Base-by-base conservation (phyloP, 2,888 invertebrate species). In the Malthinus seriepunctatus region DNA sequence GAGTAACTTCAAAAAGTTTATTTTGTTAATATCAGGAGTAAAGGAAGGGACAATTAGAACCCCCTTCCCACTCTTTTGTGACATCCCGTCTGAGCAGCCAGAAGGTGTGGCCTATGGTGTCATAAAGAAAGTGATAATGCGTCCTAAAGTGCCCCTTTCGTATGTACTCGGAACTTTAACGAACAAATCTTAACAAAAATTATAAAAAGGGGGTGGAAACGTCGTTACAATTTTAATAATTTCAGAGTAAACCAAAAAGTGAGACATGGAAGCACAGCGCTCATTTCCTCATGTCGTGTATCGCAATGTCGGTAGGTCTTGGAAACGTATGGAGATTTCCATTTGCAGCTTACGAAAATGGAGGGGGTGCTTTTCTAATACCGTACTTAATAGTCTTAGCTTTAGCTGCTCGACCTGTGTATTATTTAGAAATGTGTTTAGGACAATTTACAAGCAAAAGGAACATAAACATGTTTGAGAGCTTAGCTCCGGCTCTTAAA, bases 261-360 rank as follows among this genome's bases (percentile, higher is more conserved):
- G 76, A 1, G 10, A 64, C 67, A 73, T 89, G 89, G 89, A 83
- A 82, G 35, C 87, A 82, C 67, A 85, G 86, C 46, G 70, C 86
- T 1, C 88, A 89, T 73, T 89, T 89, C 73, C 80, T 89, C 2
- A 87, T 89, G 81, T 89, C 89, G 0, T 89, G 89, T 68, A 88
- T 89, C 56, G 86, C 89, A 10, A 83, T 88, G 56, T 88, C 88
- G 0, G 89, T 89, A 8, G 89, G 89, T 0, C 79, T 89, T 38
- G 89, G 89, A 57, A 88, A 89, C 71, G 86, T 89, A 51, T 89
- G 88, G 88, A 79, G 88, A 49, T 84, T 84, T 72, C 84, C 84
- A 1, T 84, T 81, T 69, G 81, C 81, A 4, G 88, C 88, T 1
- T 88, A 86, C 71, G 83, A 87, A 71, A 89, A 89, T 70, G 89